Conservation (phyloP, 2,888 invertebrate species). For the Phymatocera aterrima region DNA sequence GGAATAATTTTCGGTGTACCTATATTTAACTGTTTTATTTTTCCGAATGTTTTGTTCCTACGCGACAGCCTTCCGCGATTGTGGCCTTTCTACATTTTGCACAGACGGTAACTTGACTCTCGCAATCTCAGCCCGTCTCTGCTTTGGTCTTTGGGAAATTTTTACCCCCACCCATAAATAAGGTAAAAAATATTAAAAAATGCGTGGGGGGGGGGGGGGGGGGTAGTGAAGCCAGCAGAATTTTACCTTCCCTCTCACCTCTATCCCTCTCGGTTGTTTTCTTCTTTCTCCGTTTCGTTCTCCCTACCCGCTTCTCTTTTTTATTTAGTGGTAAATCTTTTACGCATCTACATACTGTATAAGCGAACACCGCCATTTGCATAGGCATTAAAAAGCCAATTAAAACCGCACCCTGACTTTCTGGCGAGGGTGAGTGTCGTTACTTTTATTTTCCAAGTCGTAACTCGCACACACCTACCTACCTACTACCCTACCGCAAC, state of each 20-base stretch:
- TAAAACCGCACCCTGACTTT: constrained; percentile 53
- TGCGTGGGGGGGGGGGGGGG: too few species aligned
- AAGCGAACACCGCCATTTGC: constrained; percentile 59
- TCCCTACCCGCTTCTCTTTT: constrained; percentile 28
- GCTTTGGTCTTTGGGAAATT: too few species aligned
- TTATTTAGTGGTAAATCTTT: constrained; percentile 62
- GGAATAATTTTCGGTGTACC: too few species aligned
- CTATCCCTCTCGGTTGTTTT: neutral
- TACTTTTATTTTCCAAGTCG: constrained; percentile 43
- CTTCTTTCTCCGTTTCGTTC: neutral
- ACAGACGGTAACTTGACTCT: too few species aligned
- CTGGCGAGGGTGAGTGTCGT: constrained; percentile 28
- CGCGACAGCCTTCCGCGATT: too few species aligned
- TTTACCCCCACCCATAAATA: too few species aligned
- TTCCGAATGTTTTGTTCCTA: too few species aligned
- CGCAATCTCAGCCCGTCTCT: too few species aligned
- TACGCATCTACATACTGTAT: constrained; percentile 46
- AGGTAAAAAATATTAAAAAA: too few species aligned
- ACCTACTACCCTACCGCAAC: constrained; percentile 34
- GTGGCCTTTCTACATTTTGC: too few species aligned
- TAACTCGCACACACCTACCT: constrained; percentile 20
- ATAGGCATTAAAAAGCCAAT: constrained; percentile 64
- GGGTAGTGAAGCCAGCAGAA: neutral
- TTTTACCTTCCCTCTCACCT: neutral
- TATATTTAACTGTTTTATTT: too few species aligned